A percentile compares a stretch with the other conserved stretches of the same genome.
Evolutionary conservation across 2,113 vertebrate species (phyloP).

Genomic region (Calidris pugnax): DNA sequence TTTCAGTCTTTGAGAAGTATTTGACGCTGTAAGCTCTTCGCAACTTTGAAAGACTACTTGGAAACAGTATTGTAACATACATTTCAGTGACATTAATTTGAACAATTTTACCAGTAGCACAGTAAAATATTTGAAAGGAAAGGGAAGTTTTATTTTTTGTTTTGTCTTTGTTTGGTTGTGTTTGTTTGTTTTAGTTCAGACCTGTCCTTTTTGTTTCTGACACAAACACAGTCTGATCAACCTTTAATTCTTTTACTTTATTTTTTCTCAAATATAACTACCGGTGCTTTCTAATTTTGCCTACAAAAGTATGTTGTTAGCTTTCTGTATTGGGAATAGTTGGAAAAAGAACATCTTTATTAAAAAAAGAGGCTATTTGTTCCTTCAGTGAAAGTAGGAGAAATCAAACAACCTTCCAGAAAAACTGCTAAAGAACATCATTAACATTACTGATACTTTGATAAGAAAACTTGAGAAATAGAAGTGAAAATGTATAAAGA

Average conservation of each 20-base stretch:
- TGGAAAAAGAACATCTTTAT: not conserved
- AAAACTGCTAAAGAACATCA: not conserved
- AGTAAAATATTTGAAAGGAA: not conserved
- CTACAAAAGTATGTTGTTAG: not conserved
- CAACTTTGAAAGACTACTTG: not conserved
- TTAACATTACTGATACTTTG: not conserved
- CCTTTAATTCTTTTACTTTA: not conserved
- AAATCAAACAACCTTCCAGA: not conserved
- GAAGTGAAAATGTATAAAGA: not conserved
- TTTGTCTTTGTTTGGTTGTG: not conserved
- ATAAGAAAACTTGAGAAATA: not conserved
- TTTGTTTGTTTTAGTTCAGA: not conserved
- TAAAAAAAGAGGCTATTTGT: not conserved
- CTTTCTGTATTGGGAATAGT: not conserved
- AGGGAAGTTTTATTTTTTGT: not conserved
- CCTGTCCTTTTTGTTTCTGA: not conserved
- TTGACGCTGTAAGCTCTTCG: not conserved
- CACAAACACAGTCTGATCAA: not conserved
- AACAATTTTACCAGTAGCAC: not conserved
- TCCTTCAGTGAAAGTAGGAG: not conserved
- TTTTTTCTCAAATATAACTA: not conserved
- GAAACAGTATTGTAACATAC: not conserved
- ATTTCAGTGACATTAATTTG: not conserved
- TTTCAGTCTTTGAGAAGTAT: not conserved
- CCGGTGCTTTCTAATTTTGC: not conserved